Percentiles rank a stretch among this genome's conserved stretches.
Conservation (phyloP, 2,113 vertebrate genomes). For the Hippocampus mohnikei region DNA sequence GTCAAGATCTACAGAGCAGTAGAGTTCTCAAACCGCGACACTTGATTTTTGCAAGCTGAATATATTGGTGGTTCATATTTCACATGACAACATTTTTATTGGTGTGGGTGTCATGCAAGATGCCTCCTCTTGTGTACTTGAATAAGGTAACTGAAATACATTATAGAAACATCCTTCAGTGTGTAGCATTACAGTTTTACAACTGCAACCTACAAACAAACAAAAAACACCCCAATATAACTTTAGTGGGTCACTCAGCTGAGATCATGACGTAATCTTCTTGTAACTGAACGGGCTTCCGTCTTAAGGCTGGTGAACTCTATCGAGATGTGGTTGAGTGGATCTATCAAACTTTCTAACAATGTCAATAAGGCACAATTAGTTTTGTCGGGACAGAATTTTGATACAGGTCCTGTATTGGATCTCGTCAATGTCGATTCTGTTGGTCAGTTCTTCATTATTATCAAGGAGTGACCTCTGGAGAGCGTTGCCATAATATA, state of each 20-base stretch:
- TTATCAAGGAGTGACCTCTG: not conserved
- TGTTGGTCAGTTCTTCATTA: not conserved
- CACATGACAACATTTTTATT: not conserved
- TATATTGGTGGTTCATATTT: not conserved
- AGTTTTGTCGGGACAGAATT: not conserved
- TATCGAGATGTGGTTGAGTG: not conserved
- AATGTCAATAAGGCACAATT: not conserved
- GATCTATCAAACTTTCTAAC: no score
- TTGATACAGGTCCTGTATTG: not conserved
- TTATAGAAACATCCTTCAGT: not conserved
- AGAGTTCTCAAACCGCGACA: no score
- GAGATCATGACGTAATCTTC: not conserved
- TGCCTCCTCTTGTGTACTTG: not conserved
- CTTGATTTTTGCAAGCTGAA: not conserved
- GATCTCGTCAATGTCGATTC: not conserved
- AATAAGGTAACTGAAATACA: not conserved
- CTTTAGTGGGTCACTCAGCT: not conserved
- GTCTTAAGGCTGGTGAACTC: not conserved
- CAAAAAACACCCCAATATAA: not conserved
- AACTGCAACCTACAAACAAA: not conserved
- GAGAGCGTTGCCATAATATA: not conserved
- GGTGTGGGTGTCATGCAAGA: not conserved
- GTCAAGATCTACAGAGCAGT: no score
- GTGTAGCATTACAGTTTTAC: not conserved
- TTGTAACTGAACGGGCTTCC: not conserved